Base-by-base conservation (phyloP, 2,888 invertebrate species). In the Oithona nana region DNA sequence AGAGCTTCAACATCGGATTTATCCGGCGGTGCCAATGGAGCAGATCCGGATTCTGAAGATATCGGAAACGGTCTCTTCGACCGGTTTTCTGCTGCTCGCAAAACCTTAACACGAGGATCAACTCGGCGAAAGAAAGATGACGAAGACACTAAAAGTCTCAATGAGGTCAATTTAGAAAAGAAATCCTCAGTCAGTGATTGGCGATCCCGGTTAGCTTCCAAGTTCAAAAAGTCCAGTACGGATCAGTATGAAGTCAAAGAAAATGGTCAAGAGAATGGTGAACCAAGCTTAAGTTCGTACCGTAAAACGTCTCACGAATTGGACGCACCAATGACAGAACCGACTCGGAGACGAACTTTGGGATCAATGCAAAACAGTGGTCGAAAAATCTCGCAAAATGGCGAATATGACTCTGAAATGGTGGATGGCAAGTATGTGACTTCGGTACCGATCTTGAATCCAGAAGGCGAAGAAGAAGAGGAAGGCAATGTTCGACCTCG, bases 81-180 rank as follows among this genome's bases (percentile, higher is more conserved):
- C 70, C 77, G 90, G 67, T 86, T 84, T 69, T 86, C 88, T 0
- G 81, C 85, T 2, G 81, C 86, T 0, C 77, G 90, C 67, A 77
- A 88, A 67, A 90, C 89, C 0, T 26, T 62, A 11, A 56, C 39
- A 20, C 20, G 56, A 24, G 31, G 56, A n/a, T 62, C 62, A 1
- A 48, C 31, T 20, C 13, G 62, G 56, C 49, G 59, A 13, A 31
- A 49, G 50, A 20, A 49, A 20, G 59, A 59, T 22, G 57, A 29
- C 16, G 57, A 57, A 1, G 59, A 59, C 49, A 59, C 59, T 26
- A 59, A 49, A 29, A 59, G 59, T 24, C 59, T 59, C 49, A 48
- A 59, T 50, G 59, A 59, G n/a, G 24, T 59, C 48, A 24, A 22
- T 59, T 50, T 29, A 22, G 59, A 59, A 8, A 59, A 28, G 24